Percentiles rank a stretch among this genome's conserved stretches.
phyloP scores from a whole-genome alignment of 1,140 invertebrate species.

The Cheumatopsyche charites region DNA sequence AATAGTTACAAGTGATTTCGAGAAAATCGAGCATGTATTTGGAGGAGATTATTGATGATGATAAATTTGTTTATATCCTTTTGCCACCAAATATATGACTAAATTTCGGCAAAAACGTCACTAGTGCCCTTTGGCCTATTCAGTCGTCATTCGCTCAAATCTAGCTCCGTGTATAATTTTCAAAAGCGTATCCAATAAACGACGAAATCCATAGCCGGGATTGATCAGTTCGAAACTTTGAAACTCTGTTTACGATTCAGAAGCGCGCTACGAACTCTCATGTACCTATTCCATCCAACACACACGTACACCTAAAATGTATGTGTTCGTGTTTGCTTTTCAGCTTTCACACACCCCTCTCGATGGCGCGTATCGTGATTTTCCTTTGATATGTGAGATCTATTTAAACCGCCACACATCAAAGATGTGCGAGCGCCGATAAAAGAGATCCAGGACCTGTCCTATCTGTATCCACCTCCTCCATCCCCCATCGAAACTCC shows the following conservation, averaged over 20 bases:
- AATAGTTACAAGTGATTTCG: no score
- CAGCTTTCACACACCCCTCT: conserved; percentile 27
- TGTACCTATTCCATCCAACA: no score
- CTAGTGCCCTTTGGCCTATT: no score
- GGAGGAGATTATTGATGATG: no score
- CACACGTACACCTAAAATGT: neutral
- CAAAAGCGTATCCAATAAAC: no score
- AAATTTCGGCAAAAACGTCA: no score
- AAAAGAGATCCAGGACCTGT: conserved; percentile 32
- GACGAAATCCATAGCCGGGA: conserved; percentile 1
- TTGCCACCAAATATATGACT: no score
- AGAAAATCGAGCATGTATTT: no score
- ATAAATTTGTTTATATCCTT: no score
- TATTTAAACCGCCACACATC: conserved; percentile 37
- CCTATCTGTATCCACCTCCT: neutral
- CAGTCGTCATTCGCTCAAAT: no score
- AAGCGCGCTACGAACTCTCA: conserved; percentile 17
- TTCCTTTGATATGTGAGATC: conserved; percentile 39
- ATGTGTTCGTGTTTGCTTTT: conserved; percentile 25
- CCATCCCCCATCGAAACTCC: neutral
- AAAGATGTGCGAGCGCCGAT: conserved; percentile 34
- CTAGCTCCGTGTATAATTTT: no score
- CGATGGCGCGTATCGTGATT: conserved; percentile 18
- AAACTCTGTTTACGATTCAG: conserved; percentile 21
- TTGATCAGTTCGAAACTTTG: conserved; percentile 17